phyloP scores from a whole-genome alignment of 2,888 invertebrate species.

The Lydus trimaculatus region DNA sequence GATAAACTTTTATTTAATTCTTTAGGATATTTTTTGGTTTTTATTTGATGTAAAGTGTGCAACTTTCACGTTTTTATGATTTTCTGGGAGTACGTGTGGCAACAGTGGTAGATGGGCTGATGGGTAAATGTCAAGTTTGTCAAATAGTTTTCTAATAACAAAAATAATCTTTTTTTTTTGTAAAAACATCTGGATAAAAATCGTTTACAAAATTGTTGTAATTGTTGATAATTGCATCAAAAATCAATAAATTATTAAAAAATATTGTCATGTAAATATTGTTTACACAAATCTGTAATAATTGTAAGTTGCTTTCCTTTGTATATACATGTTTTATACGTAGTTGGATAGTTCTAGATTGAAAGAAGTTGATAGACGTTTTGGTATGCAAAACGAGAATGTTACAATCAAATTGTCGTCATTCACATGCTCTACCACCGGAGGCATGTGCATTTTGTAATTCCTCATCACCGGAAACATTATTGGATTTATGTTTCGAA shows the following conservation, averaged over 20 bases:
- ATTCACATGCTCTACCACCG: constrained; percentile 55
- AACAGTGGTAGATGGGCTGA: constrained; percentile 23
- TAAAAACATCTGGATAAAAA: constrained; percentile 50
- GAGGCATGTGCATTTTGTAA: constrained; percentile 59
- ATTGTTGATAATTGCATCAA: not conserved
- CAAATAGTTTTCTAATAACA: constrained; percentile 55
- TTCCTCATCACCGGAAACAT: constrained; percentile 64
- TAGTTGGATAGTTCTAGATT: not conserved
- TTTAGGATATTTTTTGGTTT: too few relatives aligned
- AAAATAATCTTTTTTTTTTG: constrained; percentile 49
- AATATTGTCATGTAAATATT: constrained; percentile 21
- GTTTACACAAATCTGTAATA: not conserved
- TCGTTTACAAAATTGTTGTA: constrained; percentile 26
- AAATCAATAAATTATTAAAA: not conserved
- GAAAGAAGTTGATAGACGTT: not conserved
- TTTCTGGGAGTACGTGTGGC: not conserved
- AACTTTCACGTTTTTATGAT: not conserved
- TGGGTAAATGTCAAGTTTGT: constrained; percentile 35
- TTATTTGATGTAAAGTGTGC: too few relatives aligned
- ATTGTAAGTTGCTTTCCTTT: not conserved
- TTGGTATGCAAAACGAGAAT: constrained; percentile 44
- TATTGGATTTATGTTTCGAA: constrained; percentile 71
- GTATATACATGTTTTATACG: not conserved
- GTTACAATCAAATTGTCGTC: constrained; percentile 55
- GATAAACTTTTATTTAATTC: too few relatives aligned